Percentiles rank a stretch among this genome's conserved stretches.
phyloP scores from a whole-genome alignment of 1,140 invertebrate species.

The Agrypnia vestita region DNA sequence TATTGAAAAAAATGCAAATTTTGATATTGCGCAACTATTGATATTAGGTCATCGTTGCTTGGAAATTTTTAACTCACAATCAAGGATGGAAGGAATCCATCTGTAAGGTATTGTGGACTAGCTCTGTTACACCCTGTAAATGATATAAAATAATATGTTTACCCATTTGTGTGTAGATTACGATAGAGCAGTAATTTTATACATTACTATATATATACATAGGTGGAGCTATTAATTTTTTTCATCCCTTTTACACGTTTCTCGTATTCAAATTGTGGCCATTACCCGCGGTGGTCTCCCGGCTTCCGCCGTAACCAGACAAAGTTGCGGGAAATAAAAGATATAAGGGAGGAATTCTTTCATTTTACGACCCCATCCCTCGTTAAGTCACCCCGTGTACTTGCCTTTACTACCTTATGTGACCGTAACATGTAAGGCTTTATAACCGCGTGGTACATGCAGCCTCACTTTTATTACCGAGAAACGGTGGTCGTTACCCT shows the following conservation, averaged over 20 bases:
- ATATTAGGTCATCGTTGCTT: no score
- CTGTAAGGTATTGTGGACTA: no score
- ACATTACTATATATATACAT: no score
- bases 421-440: no score
- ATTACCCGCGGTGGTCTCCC: neutral
- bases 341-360: conserved; percentile 12
- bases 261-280: conserved; percentile 15
- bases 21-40: no score
- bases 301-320: neutral
- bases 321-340: neutral
- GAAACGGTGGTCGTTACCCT: no score
- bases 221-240: neutral
- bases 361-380: conserved; percentile 18
- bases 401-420: conserved; percentile 16
- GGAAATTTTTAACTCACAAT: no score
- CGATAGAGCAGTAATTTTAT: neutral
- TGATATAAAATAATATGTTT: neutral
- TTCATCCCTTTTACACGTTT: neutral
- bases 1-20: no score
- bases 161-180: neutral
- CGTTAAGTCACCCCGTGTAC: conserved; percentile 1
- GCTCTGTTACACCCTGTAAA: no score
- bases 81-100: no score
- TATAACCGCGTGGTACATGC: no score
- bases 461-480: no score